Base-by-base conservation (phyloP, 2,797 vertebrate genomes). In the Bovichtus variegatus region DNA sequence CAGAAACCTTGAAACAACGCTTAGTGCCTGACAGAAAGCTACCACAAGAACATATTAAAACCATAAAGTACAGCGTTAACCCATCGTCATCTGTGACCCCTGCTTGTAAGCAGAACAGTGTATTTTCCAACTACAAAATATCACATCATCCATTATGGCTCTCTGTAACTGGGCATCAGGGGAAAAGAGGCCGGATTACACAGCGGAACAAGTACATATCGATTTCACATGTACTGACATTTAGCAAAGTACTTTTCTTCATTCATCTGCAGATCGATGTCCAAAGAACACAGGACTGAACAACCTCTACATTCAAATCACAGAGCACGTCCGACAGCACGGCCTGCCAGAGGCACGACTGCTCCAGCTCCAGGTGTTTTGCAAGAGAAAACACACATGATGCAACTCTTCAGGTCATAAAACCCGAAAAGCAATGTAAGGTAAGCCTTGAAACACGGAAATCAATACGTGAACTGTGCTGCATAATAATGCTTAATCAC, bases 201-300 rank as follows among this genome's bases (percentile, higher is more conserved):
- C 25, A 71, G 74, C 15, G 10, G 77, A 86, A 82, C 75, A 79
- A 86, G 79, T 76, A 68, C 41, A 34, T 89, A 93, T 93, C 5
- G 87, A 93, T 92, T 92, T 87, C 70, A 90, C 41, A 34, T 79
- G 78, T 79, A 64, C 82, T 87, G 88, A 89, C 90, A 92, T 91
- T 92, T 92, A 90, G 80, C 72, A 82, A 76, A 87, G 77, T 69
- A 88, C 86, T 89, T 92, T 87, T 89, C 80, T 87, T 87, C 76
- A 81, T 89, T 85, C 83, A 81, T 81, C 80, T 78, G 71, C 36
- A 31, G 84, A 87, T 89, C 78, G 13, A 89, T 74, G 71, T 82
- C 66, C 70, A 46, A 74, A 78, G 80, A 84, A 72, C 21, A 19
- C 67, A 31, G 71, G 25, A n/a, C 55, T 54, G 66, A 74, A 78